phyloP scores from a whole-genome alignment of 2,888 invertebrate species.

The Agrilus cyanescens region DNA sequence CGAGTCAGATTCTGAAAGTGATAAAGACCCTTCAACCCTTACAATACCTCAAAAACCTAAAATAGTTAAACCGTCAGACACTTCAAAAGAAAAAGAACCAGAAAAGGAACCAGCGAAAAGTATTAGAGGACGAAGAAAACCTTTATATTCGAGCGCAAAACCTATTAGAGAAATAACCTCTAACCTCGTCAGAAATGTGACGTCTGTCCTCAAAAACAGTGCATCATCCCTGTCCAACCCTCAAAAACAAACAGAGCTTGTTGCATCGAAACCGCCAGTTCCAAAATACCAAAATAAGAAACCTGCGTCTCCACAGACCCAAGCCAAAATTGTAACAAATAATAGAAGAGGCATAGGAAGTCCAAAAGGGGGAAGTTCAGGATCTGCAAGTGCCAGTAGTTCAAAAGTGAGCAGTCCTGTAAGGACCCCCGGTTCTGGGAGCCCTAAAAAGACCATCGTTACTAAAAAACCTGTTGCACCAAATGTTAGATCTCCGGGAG shows the following conservation, averaged over 20 bases:
- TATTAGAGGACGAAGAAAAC: slow-evolving; percentile 52
- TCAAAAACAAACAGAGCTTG: background rate
- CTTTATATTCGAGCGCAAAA: slow-evolving; percentile 41
- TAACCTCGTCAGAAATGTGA: slow-evolving; percentile 31
- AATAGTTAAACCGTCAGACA: slow-evolving; percentile 43
- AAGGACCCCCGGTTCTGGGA: background rate
- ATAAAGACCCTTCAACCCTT: slow-evolving; percentile 30
- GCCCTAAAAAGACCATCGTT: slow-evolving; percentile 11
- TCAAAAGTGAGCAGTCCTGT: no score
- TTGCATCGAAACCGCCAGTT: background rate
- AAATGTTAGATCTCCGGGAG: slow-evolving; percentile 4
- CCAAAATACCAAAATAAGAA: no score
- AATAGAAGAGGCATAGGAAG: no score
- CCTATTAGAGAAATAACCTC: slow-evolving; percentile 27
- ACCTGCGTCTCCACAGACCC: no score
- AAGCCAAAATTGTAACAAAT: no score
- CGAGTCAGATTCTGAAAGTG: slow-evolving; percentile 25
- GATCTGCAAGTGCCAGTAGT: no score
- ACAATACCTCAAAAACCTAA: slow-evolving; percentile 40
- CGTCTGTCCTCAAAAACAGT: slow-evolving; percentile 19
- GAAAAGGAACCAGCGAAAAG: slow-evolving; percentile 23
- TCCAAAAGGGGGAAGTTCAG: no score
- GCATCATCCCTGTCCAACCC: no score
- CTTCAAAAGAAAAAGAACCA: slow-evolving; percentile 32
- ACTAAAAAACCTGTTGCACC: slow-evolving; percentile 3